Conservation (phyloP, 2,113 vertebrate species). For the Otolemur garnettii region DNA sequence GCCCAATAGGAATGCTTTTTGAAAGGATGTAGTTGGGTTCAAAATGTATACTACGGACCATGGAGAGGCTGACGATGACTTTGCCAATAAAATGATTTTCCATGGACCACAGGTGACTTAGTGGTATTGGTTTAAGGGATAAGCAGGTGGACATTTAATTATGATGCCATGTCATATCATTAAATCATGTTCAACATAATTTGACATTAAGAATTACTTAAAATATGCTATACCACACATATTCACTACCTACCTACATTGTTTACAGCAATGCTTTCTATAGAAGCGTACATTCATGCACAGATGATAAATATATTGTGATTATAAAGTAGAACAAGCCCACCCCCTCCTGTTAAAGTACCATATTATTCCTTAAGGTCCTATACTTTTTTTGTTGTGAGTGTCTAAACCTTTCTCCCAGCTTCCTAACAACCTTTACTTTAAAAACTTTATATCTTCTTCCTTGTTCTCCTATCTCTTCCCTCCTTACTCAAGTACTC, state of each 20-base stretch:
- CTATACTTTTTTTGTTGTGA: background rate
- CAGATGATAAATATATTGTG: constrained; percentile 3
- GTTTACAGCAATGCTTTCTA: background rate
- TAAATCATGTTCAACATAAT: constrained; percentile 31
- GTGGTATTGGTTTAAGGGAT: constrained; percentile 11
- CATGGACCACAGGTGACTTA: background rate
- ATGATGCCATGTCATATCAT: background rate
- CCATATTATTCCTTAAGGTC: background rate
- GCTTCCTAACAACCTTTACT: background rate
- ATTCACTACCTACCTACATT: background rate
- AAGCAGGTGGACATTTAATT: constrained; percentile 45
- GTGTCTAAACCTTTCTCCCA: background rate
- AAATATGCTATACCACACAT: background rate
- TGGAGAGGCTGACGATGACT: background rate
- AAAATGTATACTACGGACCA: constrained; percentile 42
- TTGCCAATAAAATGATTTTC: constrained; percentile 29
- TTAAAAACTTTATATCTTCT: background rate
- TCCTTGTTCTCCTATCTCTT: background rate
- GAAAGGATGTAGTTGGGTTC: background rate
- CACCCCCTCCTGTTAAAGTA: background rate
- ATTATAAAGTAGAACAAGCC: constrained; percentile 28
- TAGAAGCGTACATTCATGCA: background rate
- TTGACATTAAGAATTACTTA: constrained; percentile 39
- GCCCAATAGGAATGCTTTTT: background rate
- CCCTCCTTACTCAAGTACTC: background rate